A percentile compares a stretch with the other conserved stretches of the same genome.
These are phyloP conservation scores for Pangasius larnaudii DNA, from an alignment of 2,797 vertebrate species.

Conservation along the genomic window DNA sequence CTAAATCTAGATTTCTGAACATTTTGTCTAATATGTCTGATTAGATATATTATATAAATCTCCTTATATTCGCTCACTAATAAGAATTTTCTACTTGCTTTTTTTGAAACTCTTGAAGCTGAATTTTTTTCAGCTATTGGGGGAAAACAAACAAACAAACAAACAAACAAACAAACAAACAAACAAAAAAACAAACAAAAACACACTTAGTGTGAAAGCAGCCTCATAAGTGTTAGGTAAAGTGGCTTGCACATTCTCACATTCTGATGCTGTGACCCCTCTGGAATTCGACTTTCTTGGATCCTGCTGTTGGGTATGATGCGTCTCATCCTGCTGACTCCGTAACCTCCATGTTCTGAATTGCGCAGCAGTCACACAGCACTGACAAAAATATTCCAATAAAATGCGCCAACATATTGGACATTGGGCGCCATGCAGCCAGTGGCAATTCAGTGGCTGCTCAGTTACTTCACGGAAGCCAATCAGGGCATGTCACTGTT, in stretches of 20 bases:
- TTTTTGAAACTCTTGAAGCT: background rate
- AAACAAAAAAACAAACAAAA: too few relatives aligned
- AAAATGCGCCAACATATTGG: background rate
- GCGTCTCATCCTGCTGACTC: background rate
- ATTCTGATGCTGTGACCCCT: background rate
- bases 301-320: background rate
- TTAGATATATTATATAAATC: background rate
- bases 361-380: background rate
- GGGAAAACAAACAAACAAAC: background rate
- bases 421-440: constrained; percentile 19
- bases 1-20: background rate
- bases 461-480: constrained; percentile 55
- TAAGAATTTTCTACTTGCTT: background rate
- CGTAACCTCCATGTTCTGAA: background rate
- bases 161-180: background rate
- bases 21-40: background rate
- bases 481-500: constrained; percentile 54
- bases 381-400: background rate
- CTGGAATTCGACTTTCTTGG: background rate
- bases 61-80: background rate
- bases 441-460: constrained; percentile 63
- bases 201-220: background rate
- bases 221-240: background rate
- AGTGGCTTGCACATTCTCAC: background rate
- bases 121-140: background rate